phyloP scores from a whole-genome alignment of 2,113 vertebrate species.

The Limanda limanda region DNA sequence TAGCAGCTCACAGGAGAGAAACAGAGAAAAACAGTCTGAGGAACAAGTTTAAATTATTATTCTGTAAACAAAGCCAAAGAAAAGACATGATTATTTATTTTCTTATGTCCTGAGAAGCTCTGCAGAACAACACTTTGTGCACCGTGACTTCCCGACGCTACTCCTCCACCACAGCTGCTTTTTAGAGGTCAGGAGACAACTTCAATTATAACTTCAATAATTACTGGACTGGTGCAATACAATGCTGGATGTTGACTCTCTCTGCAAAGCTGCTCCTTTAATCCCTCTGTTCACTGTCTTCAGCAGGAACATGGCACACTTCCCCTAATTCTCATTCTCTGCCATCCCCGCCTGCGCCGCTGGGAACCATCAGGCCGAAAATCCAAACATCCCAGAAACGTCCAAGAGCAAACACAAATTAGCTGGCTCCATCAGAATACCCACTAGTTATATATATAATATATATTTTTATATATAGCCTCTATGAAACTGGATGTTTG shows the following conservation, averaged over 20 bases:
- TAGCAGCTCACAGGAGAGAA: too few relatives aligned
- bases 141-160: not conserved
- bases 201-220: conserved; percentile 61
- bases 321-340: conserved; percentile 64
- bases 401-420: conserved; percentile 50
- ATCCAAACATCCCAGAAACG: conserved; percentile 57
- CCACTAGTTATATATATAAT: not conserved
- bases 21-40: not conserved
- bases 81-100: not conserved
- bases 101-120: conserved; percentile 4
- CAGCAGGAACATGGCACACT: conserved; percentile 42
- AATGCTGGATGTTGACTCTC: conserved; percentile 48
- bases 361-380: conserved; percentile 16
- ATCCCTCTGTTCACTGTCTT: conserved; percentile 60
- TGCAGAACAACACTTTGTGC: not conserved
- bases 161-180: conserved; percentile 6
- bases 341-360: conserved; percentile 17
- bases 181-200: conserved; percentile 54
- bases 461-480: too few relatives aligned
- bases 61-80: not conserved
- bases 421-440: too few relatives aligned
- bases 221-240: conserved; percentile 49
- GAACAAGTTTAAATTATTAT: too few relatives aligned
- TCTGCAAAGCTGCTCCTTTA: conserved; percentile 53
- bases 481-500: too few relatives aligned